Evolutionary conservation across 2,888 invertebrate species (phyloP).

Genomic region (Zele albiditarsus): DNA sequence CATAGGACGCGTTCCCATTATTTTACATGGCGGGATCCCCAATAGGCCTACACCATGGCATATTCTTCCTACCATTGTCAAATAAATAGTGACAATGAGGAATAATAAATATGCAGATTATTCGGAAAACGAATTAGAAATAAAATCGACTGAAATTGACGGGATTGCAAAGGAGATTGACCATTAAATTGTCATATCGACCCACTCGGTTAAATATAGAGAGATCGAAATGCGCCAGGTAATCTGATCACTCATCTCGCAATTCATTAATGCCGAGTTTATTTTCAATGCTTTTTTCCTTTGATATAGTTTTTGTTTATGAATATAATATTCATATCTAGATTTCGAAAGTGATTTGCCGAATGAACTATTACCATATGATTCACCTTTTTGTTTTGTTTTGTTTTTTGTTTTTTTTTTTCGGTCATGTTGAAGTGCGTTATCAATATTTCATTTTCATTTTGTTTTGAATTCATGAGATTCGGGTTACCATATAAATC

Average conservation of each 20-base stretch:
- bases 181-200: neutral
- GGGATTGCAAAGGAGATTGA: neutral
- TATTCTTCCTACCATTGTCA: slow-evolving; percentile 44
- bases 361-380: neutral
- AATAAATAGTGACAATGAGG: neutral
- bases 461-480: neutral
- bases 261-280: neutral
- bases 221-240: neutral
- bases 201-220: neutral
- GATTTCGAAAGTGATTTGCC: neutral
- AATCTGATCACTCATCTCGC: neutral
- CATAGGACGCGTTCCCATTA: slow-evolving; percentile 71
- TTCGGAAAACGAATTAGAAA: neutral
- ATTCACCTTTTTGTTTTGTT: neutral
- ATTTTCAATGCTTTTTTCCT: neutral
- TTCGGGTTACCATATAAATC: too few relatives aligned
- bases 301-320: neutral
- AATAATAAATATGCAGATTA: slow-evolving; percentile 7
- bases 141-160: neutral
- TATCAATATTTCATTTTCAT: neutral
- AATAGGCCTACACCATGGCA: slow-evolving; percentile 72
- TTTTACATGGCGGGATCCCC: slow-evolving; percentile 74
- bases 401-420: neutral
- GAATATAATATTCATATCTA: neutral
- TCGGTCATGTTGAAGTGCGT: neutral